phyloP scores from a whole-genome alignment of 2,888 invertebrate genomes.

The Norana najaformis region DNA sequence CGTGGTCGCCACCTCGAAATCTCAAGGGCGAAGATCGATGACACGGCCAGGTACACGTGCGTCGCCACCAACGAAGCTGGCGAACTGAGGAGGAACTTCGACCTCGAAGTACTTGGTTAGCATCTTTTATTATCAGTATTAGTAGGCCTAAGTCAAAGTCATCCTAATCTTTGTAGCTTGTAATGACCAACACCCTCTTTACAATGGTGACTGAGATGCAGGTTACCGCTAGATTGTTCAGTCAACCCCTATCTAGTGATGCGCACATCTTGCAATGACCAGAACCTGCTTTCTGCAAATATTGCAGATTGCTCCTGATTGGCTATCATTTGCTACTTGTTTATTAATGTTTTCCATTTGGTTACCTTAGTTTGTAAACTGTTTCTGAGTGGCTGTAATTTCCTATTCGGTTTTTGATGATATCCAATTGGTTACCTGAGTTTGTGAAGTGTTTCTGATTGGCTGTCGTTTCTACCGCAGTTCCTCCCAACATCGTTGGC shows the following conservation, averaged over 20 bases:
- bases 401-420: too few relatives aligned
- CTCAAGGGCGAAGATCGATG: constrained; percentile 49
- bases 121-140: neutral
- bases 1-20: constrained; percentile 51
- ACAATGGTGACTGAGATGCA: too few relatives aligned
- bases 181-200: too few relatives aligned
- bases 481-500: constrained; percentile 41
- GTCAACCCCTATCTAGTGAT: too few relatives aligned
- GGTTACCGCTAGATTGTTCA: too few relatives aligned
- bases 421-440: too few relatives aligned
- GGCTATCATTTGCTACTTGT: too few relatives aligned
- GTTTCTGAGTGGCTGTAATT: neutral
- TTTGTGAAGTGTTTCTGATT: neutral
- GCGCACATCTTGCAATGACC: too few relatives aligned
- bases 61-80: constrained; percentile 65
- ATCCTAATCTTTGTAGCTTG: neutral
- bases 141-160: too few relatives aligned
- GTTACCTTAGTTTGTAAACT: too few relatives aligned
- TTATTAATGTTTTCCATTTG: neutral
- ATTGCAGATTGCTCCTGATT: too few relatives aligned
- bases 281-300: too few relatives aligned
- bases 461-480: constrained; percentile 34
- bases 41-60: constrained; percentile 64
- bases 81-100: constrained; percentile 57
- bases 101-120: constrained; percentile 57